Evolutionary conservation across 2,888 invertebrate genomes (phyloP), one percentile per base, ranked within the genome.

Genomic region (Stratiomys singularior): DNA sequence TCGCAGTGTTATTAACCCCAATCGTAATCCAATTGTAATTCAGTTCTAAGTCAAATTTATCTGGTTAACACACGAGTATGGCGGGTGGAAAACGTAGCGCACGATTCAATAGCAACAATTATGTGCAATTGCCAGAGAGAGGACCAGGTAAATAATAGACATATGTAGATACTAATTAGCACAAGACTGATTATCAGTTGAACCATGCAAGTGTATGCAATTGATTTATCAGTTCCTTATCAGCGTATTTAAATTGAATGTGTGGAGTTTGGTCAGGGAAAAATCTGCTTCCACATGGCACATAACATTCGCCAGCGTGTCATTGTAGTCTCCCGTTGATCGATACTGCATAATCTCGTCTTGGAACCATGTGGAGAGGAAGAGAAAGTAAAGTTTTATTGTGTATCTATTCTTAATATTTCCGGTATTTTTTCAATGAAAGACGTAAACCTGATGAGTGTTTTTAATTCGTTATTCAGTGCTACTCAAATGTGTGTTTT

Each of bases 111-210:
- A 37, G 37, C 80, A 85, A 86, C 83, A 84, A 83, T 80, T 83
- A 83, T 79, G 83, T 82, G 77, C 82, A 84, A 80, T 82, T 87
- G 81, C 87, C 87, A 46, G 86, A 87, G 82, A 85, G 87, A 83
- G 87, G 87, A 80, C 87, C 87, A 87, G 87, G 87, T 87, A 86
- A 86, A 78, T 69, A 37, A 9, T 37, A 37, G 37, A 37, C 37
- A 37, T 37, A 76, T 28, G 27, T 21, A 46, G 15, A 11, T 27
- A 0, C 56, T 66, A 30, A 66, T 63, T 58, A 9, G 58, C 4
- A 18, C 52, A 13, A 15, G 13, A n/a, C 13, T 27, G 13, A 27
- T 47, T 15, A 15, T 37, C 5, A 21, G 47, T 37, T 52, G 7
- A 47, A 46, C 46, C 64, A 52, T 63, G 60, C 58, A 71, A 72